A percentile compares a stretch with the other conserved stretches of the same genome.
These are phyloP conservation scores for Selene dorsalis DNA, from an alignment of 2,797 vertebrate species.

Conservation along the genomic window DNA sequence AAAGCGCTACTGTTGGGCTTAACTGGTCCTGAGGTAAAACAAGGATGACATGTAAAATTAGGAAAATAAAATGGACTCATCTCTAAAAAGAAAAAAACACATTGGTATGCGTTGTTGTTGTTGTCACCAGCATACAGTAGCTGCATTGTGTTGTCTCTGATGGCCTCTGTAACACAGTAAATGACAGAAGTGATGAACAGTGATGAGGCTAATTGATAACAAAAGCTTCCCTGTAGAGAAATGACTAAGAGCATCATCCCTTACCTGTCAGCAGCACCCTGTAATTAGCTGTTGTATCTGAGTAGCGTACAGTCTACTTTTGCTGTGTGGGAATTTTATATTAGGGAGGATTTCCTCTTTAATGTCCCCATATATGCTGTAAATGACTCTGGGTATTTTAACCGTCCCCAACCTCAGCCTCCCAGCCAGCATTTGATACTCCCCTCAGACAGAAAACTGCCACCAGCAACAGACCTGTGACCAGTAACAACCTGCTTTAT, in stretches of 20 bases:
- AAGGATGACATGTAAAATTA: slow-evolving; percentile 11
- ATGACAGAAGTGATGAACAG: slow-evolving; percentile 54
- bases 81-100: not conserved
- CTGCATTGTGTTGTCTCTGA: slow-evolving; percentile 28
- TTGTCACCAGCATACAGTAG: slow-evolving; percentile 14
- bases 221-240: slow-evolving; percentile 42
- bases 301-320: slow-evolving; percentile 3
- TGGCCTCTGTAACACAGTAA: slow-evolving; percentile 32
- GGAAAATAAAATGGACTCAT: not conserved
- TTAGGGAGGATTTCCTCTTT: slow-evolving; percentile 29
- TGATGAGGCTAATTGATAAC: slow-evolving; percentile 53
- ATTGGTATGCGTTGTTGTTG: not conserved
- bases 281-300: slow-evolving; percentile 32
- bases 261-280: slow-evolving; percentile 44
- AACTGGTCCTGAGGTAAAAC: not conserved
- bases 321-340: slow-evolving; percentile 23
- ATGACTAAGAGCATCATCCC: slow-evolving; percentile 32
- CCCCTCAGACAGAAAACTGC: slow-evolving; percentile 34
- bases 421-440: slow-evolving; percentile 28
- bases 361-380: slow-evolving; percentile 30
- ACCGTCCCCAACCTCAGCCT: slow-evolving; percentile 27
- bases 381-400: slow-evolving; percentile 53
- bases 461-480: slow-evolving; percentile 32
- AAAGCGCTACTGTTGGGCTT: not conserved
- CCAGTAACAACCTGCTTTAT: slow-evolving; percentile 39